A percentile compares a stretch with the other conserved stretches of the same genome.
phyloP scores from a whole-genome alignment of 2,888 invertebrate genomes.

The Cephus sareptanus region DNA sequence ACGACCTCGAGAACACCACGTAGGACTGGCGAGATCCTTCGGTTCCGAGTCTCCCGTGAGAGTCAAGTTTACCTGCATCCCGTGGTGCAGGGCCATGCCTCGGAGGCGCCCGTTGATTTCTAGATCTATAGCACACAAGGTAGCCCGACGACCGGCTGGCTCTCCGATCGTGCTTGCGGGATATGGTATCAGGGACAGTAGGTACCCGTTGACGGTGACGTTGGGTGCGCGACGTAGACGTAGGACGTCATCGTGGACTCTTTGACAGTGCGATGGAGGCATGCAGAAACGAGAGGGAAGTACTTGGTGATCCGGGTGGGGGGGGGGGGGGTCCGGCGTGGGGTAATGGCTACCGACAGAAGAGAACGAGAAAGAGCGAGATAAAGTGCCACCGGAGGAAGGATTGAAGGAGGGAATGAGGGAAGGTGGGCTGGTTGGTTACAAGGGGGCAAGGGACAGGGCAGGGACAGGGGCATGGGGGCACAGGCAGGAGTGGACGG shows the following conservation, averaged over 20 bases:
- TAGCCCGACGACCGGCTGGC: neutral
- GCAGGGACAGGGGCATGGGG: constrained; percentile 10
- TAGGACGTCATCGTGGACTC: neutral
- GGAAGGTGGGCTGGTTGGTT: neutral
- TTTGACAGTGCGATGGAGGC: constrained; percentile 22
- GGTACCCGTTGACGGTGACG: neutral
- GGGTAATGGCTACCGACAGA: constrained; percentile 25
- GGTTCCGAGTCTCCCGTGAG: neutral
- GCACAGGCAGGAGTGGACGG: constrained; percentile 54
- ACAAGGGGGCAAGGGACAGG: neutral
- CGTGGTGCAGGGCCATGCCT: constrained; percentile 19
- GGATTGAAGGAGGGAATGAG: constrained; percentile 5
- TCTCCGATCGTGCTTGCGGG: constrained; percentile 18
- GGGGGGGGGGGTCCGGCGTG: constrained; percentile 25
- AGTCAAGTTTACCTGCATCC: constrained; percentile 27
- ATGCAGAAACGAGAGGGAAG: constrained; percentile 14
- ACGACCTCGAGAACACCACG: neutral
- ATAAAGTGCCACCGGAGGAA: neutral
- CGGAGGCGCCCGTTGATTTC: neutral
- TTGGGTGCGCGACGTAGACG: neutral
- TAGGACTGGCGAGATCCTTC: constrained; percentile 6
- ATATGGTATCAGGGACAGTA: constrained; percentile 18
- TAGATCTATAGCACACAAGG: neutral
- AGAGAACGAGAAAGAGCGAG: constrained; percentile 14
- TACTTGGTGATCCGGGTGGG: neutral